A percentile compares a stretch with the other conserved stretches of the same genome.
phyloP scores from a whole-genome alignment of 2,888 invertebrate genomes.

The Drosophila kokeensis region DNA sequence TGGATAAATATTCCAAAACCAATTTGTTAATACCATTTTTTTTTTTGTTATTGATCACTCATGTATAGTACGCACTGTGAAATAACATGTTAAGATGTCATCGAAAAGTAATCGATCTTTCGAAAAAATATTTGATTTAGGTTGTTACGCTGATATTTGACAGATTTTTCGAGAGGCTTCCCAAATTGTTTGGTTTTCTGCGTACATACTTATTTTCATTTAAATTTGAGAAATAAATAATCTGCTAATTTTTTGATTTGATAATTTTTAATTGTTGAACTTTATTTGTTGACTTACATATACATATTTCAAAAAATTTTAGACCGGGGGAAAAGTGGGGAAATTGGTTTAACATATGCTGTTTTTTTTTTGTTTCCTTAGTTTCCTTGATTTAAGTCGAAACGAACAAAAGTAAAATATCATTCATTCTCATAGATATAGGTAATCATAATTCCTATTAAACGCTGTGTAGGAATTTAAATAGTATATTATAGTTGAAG shows the following conservation, averaged over 20 bases:
- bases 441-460: conserved; percentile 57
- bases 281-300: conserved; percentile 75
- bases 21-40: neutral
- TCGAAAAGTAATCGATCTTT: neutral
- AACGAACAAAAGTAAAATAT: conserved; percentile 56
- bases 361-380: conserved; percentile 26
- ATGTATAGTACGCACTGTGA: neutral
- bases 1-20: neutral
- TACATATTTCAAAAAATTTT: conserved; percentile 73
- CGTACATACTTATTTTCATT: neutral
- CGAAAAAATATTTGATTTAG: neutral
- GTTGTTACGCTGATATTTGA: neutral
- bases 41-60: neutral
- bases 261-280: conserved; percentile 74
- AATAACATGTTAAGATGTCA: neutral
- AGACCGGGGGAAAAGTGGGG: conserved; percentile 70
- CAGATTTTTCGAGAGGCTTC: neutral
- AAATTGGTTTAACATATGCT: conserved; percentile 63
- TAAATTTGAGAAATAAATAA: neutral
- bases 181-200: neutral
- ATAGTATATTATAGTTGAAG: conserved; percentile 59
- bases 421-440: conserved; percentile 59
- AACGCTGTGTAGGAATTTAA: conserved; percentile 62
- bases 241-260: conserved; percentile 1
- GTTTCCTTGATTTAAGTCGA: conserved; percentile 48